Conservation (phyloP, 2,888 invertebrate species). For the Adineta ricciae region DNA sequence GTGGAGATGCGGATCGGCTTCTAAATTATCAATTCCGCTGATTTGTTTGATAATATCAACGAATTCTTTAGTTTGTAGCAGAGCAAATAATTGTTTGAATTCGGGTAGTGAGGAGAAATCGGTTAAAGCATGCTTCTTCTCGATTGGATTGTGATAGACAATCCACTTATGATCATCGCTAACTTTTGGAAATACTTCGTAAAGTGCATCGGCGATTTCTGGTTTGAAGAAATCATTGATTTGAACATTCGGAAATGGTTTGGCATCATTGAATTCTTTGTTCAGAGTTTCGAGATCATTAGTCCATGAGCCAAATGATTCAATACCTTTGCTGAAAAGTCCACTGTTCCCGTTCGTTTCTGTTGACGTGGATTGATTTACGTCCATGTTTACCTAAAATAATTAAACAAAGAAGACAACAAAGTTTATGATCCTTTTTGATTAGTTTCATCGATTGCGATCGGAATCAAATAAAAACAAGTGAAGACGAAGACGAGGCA, state of each 20-base stretch:
- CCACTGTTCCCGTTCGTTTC: not conserved
- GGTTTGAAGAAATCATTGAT: not conserved
- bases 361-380: not conserved
- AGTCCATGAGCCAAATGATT: not conserved
- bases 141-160: not conserved
- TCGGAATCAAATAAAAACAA: too few species aligned
- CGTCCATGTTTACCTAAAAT: not conserved
- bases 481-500: too few species aligned
- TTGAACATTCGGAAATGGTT: not conserved
- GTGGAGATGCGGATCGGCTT: not conserved
- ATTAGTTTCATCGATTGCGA: too few species aligned
- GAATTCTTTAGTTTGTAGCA: not conserved
- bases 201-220: not conserved
- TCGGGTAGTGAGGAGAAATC: not conserved
- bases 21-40: constrained; percentile 2
- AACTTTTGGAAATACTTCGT: not conserved
- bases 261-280: not conserved
- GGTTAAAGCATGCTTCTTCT: not conserved
- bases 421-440: too few species aligned
- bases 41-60: not conserved
- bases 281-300: not conserved
- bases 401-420: too few species aligned
- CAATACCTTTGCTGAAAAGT: not conserved
- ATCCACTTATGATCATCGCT: not conserved
- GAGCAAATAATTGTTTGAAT: not conserved